Evolutionary conservation across 2,888 invertebrate genomes (phyloP), one percentile per base, ranked within the genome.

Genomic region (Macaria notata): DNA sequence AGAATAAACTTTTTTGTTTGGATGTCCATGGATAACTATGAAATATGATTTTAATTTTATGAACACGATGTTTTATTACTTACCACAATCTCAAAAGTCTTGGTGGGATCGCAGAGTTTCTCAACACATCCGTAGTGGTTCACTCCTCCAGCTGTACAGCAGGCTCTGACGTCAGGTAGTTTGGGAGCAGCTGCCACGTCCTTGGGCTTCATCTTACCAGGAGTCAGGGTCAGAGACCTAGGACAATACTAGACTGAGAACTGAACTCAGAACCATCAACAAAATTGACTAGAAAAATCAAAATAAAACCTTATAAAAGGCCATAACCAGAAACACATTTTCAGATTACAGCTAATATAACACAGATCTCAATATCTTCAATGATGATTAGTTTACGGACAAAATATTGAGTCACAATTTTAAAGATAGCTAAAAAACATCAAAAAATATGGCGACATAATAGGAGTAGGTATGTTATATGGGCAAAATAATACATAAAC

Each of bases 21-120:
- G 19, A 19, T 19, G 19, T 19, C 1, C 19, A 19, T 19, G 19
- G 19, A 19, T 19, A 19, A 19, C 19, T 19, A 19, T 19, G 19
- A 19, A 19, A 19, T 19, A 19, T 19, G 19, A 19, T 19, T 19
- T 19, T 19, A n/a, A 19, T 19, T 19, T 19, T 19, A 19, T 19
- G 19, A 19, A 19, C 19, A 19, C 19, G 19, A 19, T 19, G 19
- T 19, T 19, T 19, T 19, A n/a, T 19, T 42, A 82, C 89, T 84
- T 83, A 91, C 91, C 46, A 77, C 88, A 59, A 90, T 90, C 59
- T 90, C 88, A 42, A 78, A 81, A 9, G 90, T 90, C 72, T 92
- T 93, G 50, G 93, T 93, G 0, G 96, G 96, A 79, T 96, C 96
- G 74, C 97, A 97, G 67, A 97, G 92, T 74, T 95, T 96, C 72